These are phyloP conservation scores for Dryocosmus kuriphilus DNA, from an alignment of 2,888 invertebrate genomes.

Conservation along the genomic window DNA sequence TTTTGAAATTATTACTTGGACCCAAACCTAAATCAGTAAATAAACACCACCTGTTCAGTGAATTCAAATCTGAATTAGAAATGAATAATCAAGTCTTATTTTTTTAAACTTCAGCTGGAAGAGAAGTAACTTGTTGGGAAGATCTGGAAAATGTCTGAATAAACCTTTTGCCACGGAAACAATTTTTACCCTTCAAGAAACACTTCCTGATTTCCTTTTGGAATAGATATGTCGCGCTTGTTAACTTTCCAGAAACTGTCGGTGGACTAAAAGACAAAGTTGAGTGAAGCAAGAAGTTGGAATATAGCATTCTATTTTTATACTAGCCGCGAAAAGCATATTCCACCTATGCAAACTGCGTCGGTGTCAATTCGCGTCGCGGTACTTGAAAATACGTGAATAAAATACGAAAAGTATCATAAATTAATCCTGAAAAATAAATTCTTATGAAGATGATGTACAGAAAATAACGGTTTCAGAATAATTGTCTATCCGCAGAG, in stretches of 20 bases:
- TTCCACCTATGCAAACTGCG: conserved; percentile 36
- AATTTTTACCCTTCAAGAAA: conserved; percentile 18
- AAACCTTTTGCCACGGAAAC: background rate
- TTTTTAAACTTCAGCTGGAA: no score
- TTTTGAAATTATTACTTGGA: background rate
- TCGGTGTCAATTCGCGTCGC: conserved; percentile 37
- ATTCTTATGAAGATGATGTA: no score
- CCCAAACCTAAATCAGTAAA: background rate
- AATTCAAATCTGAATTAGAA: background rate
- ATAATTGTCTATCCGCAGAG: no score
- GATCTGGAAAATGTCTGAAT: background rate
- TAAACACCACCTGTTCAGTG: background rate
- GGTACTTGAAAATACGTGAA: background rate
- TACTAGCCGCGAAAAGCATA: conserved; percentile 65
- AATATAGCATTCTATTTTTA: conserved; percentile 67
- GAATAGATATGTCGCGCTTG: conserved; percentile 3
- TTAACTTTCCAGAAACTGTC: conserved; percentile 61
- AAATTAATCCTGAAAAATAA: background rate
- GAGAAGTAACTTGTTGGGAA: no score
- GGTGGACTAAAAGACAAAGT: conserved; percentile 60
- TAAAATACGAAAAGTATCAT: background rate
- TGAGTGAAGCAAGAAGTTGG: conserved; percentile 64
- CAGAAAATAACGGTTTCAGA: no score
- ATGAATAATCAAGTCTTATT: no score
- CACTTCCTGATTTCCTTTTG: conserved; percentile 9